Conservation (phyloP, 2,113 vertebrate species). For the Boulengeromyrus knoepffleri region DNA sequence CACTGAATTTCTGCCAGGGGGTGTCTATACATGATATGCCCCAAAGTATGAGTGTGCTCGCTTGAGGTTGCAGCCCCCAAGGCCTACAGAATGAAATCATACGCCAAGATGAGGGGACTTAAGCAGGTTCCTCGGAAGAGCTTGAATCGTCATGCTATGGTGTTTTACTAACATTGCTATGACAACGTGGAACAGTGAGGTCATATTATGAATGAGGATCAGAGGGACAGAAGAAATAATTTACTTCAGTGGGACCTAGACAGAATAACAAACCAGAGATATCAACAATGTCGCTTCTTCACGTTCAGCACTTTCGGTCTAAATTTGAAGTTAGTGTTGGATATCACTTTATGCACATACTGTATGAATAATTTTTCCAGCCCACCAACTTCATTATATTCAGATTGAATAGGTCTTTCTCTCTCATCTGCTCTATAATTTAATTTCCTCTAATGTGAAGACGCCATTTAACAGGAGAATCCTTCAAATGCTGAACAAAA, state of each 20-base stretch:
- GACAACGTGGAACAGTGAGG: neutral
- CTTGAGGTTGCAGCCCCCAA: neutral
- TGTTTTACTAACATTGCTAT: neutral
- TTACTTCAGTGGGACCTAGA: neutral
- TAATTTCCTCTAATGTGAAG: neutral
- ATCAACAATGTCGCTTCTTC: neutral
- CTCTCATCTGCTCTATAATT: neutral
- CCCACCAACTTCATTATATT: neutral
- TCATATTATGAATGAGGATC: neutral
- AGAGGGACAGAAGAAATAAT: neutral
- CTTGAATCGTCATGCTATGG: neutral
- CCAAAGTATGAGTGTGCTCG: neutral
- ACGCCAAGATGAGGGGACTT: neutral
- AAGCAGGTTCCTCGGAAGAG: neutral
- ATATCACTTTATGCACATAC: neutral
- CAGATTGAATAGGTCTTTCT: neutral
- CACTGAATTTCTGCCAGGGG: neutral
- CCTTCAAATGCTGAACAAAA: neutral
- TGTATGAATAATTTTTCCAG: neutral
- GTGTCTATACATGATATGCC: neutral
- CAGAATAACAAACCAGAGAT: neutral
- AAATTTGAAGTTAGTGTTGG: neutral
- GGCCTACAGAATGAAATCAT: neutral
- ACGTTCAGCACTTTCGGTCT: neutral
- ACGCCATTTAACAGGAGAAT: neutral